These are phyloP conservation scores for Fissipunctia ypsillon DNA, from an alignment of 2,888 invertebrate genomes.

Conservation along the genomic window DNA sequence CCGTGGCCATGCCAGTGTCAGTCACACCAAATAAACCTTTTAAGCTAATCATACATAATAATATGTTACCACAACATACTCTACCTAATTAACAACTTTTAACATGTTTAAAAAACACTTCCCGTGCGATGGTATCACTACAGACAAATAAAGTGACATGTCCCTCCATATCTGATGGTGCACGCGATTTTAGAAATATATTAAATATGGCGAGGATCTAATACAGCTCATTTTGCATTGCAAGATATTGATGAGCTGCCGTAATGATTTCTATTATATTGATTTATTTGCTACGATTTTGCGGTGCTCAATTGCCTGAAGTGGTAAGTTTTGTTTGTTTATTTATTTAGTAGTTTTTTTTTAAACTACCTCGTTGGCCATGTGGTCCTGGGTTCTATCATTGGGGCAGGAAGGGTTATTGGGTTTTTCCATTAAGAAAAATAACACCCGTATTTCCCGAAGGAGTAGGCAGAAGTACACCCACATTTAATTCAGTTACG, in stretches of 20 bases:
- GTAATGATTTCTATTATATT: constrained; percentile 64
- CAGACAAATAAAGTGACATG: constrained; percentile 53
- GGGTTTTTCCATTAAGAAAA: too few relatives aligned
- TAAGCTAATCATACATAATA: constrained; percentile 7
- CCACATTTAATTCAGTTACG: too few relatives aligned
- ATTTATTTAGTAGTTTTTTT: not conserved
- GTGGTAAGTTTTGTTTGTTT: constrained; percentile 54
- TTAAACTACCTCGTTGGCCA: not conserved
- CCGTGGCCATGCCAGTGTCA: too few relatives aligned
- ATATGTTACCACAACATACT: constrained; percentile 1
- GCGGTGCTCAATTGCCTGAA: constrained; percentile 29
- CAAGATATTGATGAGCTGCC: constrained; percentile 2
- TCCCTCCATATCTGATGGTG: constrained; percentile 55
- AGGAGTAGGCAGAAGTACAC: too few relatives aligned
- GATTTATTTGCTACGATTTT: constrained; percentile 54
- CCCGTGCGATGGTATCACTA: constrained; percentile 50
- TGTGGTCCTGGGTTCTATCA: too few relatives aligned
- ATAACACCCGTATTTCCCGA: too few relatives aligned
- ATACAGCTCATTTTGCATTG: constrained; percentile 36
- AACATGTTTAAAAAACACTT: constrained; percentile 42
- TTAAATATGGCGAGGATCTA: constrained; percentile 17
- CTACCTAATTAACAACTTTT: constrained; percentile 41
- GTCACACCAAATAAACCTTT: too few relatives aligned
- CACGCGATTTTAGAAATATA: constrained; percentile 53
- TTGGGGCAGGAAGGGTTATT: too few relatives aligned